Evolutionary conservation across 92 coral and sea anemone species (phyloP).

Genomic region (Porites rus): DNA sequence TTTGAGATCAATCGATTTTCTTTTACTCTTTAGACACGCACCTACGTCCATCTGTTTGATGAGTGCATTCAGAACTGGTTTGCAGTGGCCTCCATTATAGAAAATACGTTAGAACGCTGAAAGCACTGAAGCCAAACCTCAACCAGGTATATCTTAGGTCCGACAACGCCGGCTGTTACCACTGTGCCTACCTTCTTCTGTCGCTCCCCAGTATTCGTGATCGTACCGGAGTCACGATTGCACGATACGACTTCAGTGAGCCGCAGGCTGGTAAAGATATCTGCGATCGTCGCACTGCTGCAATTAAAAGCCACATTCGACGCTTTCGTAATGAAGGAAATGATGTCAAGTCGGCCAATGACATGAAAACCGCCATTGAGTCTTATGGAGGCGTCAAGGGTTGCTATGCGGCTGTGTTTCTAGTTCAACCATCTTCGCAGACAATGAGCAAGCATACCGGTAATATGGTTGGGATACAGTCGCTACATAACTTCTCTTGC

Average conservation of each 20-base stretch:
- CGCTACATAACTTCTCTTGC: conserved; percentile 31
- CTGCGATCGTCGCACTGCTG: conserved; percentile 39
- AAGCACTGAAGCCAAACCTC: conserved; percentile 11
- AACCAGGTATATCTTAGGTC: conserved; percentile 12
- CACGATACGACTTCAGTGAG: conserved; percentile 19
- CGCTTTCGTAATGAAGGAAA: conserved; percentile 35
- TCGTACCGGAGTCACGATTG: conserved; percentile 21
- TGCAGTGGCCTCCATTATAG: not conserved
- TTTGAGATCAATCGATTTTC: conserved; percentile 5
- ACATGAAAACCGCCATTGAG: conserved; percentile 33
- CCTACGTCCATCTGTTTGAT: conserved; percentile 37
- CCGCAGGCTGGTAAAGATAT: conserved; percentile 38
- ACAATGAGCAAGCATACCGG: conserved; percentile 25
- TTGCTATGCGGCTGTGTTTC: conserved; percentile 26
- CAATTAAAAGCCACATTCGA: conserved; percentile 40
- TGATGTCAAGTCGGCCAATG: conserved; percentile 9
- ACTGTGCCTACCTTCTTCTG: conserved; percentile 30
- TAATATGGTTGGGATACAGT: conserved; percentile 22
- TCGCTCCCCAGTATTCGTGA: conserved; percentile 19
- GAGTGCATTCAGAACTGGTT: conserved; percentile 46
- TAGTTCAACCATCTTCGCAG: not conserved
- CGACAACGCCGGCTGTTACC: conserved; percentile 51
- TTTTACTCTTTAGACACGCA: conserved; percentile 27
- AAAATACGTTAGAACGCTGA: conserved; percentile 15
- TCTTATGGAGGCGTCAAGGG: conserved; percentile 46